Evolutionary conservation across 2,113 vertebrate genomes (phyloP).

Genomic region (Larimichthys crocea): DNA sequence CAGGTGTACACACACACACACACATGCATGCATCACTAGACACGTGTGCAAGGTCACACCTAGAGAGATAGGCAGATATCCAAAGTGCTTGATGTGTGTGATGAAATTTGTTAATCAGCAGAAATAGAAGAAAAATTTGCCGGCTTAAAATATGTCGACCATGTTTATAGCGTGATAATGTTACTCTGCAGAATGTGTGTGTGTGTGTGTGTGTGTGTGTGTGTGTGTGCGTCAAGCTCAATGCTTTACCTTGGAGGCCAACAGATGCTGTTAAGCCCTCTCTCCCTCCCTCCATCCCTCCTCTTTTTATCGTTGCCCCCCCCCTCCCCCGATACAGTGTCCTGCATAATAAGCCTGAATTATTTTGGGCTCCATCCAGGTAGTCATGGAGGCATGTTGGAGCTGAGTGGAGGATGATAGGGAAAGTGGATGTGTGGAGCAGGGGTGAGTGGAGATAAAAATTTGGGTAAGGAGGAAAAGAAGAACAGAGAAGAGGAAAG

Average conservation of each 20-base stretch:
- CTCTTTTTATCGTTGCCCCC: conserved; percentile 26
- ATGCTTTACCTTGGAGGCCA: conserved; percentile 61
- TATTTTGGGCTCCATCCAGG: conserved; percentile 67
- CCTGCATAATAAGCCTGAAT: conserved; percentile 74
- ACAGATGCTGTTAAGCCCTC: conserved; percentile 65
- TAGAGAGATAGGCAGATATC: conserved; percentile 31
- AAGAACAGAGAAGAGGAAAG: not conserved
- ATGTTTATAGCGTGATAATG: conserved; percentile 6
- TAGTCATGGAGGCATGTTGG: conserved; percentile 39
- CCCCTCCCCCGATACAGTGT: conserved; percentile 29
- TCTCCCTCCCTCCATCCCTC: conserved; percentile 10
- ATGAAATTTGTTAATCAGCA: conserved; percentile 14
- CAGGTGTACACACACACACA: conserved; percentile 30
- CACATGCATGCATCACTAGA: conserved; percentile 30
- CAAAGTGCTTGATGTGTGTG: not conserved
- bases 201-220: not conserved
- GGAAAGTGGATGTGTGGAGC: conserved; percentile 16
- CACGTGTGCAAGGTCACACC: conserved; percentile 13
- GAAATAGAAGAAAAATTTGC: conserved; percentile 12
- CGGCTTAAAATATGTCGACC: conserved; percentile 6
- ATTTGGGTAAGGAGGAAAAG: not conserved
- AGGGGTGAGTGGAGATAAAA: not conserved
- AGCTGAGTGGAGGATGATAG: conserved; percentile 10
- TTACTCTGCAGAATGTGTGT: conserved; percentile 16
- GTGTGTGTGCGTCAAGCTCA: not conserved